Percentiles rank a stretch among this genome's conserved stretches.
Conservation (phyloP, 2,113 vertebrate species). For the Melanocharis versteri region DNA sequence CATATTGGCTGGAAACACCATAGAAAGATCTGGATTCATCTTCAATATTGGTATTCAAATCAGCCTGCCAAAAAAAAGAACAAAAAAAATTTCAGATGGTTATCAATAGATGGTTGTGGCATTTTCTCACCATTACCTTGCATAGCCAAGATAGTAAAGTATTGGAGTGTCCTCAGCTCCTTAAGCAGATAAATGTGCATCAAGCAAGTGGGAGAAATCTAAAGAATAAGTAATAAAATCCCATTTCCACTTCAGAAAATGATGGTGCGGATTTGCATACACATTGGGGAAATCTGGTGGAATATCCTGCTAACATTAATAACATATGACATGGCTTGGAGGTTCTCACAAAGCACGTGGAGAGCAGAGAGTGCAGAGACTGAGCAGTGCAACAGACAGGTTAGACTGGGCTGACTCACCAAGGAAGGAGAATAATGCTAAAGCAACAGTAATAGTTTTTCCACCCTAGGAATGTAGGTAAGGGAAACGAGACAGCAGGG, state of each 20-base stretch:
- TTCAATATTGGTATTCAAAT: constrained; percentile 89
- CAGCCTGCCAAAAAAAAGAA: constrained; percentile 74
- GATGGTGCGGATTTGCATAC: not conserved
- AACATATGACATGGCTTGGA: not conserved
- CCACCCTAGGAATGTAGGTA: not conserved
- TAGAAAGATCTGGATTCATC: constrained; percentile 92
- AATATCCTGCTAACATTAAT: not conserved
- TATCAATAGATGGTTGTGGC: not conserved
- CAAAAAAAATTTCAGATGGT: not conserved
- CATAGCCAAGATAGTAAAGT: not conserved
- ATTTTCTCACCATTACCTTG: not conserved
- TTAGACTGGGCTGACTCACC: not conserved
- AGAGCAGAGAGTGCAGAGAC: not conserved
- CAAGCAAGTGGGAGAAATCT: not conserved
- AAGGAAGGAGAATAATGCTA: not conserved
- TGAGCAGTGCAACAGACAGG: not conserved
- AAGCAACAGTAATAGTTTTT: not conserved
- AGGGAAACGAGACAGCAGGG: not conserved
- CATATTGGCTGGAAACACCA: constrained; percentile 93
- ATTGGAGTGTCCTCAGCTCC: not conserved
- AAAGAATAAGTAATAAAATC: not conserved
- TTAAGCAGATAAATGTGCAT: not conserved
- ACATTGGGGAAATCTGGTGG: not conserved
- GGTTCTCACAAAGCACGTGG: not conserved
- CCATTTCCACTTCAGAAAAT: not conserved